These are phyloP conservation scores for Drosophila pseudoobscura DNA, from an alignment of 1,140 invertebrate genomes.

Conservation along the genomic window DNA sequence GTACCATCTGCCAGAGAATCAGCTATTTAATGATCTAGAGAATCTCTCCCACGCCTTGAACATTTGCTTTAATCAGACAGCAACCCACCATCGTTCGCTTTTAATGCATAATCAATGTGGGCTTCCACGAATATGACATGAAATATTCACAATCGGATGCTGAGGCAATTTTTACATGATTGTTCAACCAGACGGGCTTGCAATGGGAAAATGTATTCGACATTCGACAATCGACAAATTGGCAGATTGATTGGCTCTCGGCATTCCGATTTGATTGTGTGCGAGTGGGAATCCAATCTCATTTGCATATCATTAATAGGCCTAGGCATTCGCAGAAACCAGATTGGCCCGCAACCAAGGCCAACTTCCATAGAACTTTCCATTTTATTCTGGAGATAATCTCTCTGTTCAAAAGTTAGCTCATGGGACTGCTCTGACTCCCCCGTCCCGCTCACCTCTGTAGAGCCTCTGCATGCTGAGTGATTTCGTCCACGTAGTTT, in stretches of 20 bases:
- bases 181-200: background rate
- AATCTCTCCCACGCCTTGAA: conserved; percentile 6
- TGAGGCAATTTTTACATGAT: conserved; percentile 12
- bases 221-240: background rate
- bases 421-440: background rate
- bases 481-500: conserved; percentile 91
- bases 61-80: background rate
- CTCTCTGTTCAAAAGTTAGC: conserved; percentile 1
- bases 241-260: conserved; percentile 6
- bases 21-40: too few species aligned
- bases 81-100: conserved; percentile 22
- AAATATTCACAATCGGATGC: conserved; percentile 31
- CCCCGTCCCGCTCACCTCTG: conserved; percentile 45
- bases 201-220: conserved; percentile 5
- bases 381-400: conserved; percentile 22
- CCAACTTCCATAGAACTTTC: conserved; percentile 22
- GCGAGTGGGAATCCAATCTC: conserved; percentile 17
- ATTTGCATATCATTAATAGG: conserved; percentile 47
- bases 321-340: conserved; percentile 14
- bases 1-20: conserved; percentile 14
- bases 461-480: conserved; percentile 87
- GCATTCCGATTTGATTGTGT: conserved; percentile 4
- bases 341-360: conserved; percentile 8
- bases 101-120: conserved; percentile 34
- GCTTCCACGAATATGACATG: conserved; percentile 23